Base-by-base conservation (phyloP, 2,888 invertebrate species). In the Amphipoea oculea region DNA sequence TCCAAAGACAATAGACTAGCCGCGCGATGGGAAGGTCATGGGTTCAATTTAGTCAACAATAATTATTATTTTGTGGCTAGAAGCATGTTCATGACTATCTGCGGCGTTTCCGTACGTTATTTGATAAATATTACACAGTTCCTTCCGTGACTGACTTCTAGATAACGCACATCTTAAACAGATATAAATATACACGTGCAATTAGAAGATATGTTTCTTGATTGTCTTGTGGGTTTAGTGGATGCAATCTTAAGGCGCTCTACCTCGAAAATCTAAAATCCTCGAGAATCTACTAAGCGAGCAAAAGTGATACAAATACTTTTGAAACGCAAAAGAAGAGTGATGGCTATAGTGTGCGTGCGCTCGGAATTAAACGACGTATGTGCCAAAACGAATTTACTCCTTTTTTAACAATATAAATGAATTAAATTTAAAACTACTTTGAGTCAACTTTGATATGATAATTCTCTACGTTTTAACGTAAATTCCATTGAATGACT, bases 21-120 rank as follows among this genome's bases (percentile, higher is more conserved):
- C 14, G 42, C 57, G 51, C 63, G 67, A 60, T 66, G 67, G 75
- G 80, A 87, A 87, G 87, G 84, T 79, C 85, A 72, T 36, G 85
- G 73, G 40, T 73, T 48, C 48, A 71, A 79, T 79, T 79, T 67
- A 63, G 36, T 36, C 57, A 48, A 42, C 68, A 67, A 63, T 60
- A 65, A 45, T 62, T 69, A 36, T 82, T 76, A 73, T 81, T 57
- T 71, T 45, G 20, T 65, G 7, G 48, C 48, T 51, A 60, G n/a
- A 40, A 68, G 17, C 23, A 40, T 63, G n/a, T 17, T 45, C 36
- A 79, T 54, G 17, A 20, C 42, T 63, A n/a, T 78, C n/a, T 29
- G 40, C 63, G 36, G n/a, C 4, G 12, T 12, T 48, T 60, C 11
- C 29, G 60, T 67, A 48, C 57, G 7, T 29, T 29, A 20, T 57